Conservation (phyloP, 1,140 invertebrate genomes). For the Drosophila sulfurigaster region DNA sequence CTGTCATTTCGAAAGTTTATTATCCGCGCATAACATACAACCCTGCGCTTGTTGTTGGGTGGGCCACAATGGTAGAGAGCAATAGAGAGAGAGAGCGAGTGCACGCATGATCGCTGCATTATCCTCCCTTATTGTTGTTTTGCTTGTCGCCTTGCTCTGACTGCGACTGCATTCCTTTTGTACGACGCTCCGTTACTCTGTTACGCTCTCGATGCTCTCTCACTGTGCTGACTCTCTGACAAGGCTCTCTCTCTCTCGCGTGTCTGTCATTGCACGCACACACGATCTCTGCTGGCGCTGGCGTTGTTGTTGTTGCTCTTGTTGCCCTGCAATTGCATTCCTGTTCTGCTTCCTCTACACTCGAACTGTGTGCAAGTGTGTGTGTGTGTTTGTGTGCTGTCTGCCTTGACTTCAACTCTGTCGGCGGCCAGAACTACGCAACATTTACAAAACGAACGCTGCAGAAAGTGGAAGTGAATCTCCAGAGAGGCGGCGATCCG, state of each 20-base stretch:
- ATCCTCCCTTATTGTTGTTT: conserved; percentile 49
- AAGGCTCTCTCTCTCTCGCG: conserved; percentile 45
- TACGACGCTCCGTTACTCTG: conserved; percentile 50
- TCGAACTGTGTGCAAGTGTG: conserved; percentile 29
- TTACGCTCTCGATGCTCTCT: conserved; percentile 23
- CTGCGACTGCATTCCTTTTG: conserved; percentile 41
- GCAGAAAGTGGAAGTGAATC: conserved; percentile 80
- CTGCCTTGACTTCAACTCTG: conserved; percentile 38
- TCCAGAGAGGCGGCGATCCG: conserved; percentile 52
- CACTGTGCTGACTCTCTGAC: conserved; percentile 33
- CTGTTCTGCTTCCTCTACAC: conserved; percentile 60
- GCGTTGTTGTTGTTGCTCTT: conserved; percentile 11
- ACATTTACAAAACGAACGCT: conserved; percentile 80
- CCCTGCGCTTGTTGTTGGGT: conserved; percentile 26
- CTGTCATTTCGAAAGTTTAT: conserved; percentile 34
- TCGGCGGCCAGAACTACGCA: conserved; percentile 67
- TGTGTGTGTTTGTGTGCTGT: conserved; percentile 44
- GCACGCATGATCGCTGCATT: conserved; percentile 36
- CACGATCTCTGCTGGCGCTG: conserved; percentile 30
- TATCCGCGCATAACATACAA: conserved; percentile 19
- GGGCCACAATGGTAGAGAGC: conserved; percentile 8
- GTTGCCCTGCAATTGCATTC: conserved; percentile 73
- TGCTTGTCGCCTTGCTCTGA: conserved; percentile 9
- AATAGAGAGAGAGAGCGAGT: conserved; percentile 5
- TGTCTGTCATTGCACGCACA: conserved; percentile 35